Evolutionary conservation across 2,797 vertebrate species (phyloP).

Genomic region (Sebastes itinus): DNA sequence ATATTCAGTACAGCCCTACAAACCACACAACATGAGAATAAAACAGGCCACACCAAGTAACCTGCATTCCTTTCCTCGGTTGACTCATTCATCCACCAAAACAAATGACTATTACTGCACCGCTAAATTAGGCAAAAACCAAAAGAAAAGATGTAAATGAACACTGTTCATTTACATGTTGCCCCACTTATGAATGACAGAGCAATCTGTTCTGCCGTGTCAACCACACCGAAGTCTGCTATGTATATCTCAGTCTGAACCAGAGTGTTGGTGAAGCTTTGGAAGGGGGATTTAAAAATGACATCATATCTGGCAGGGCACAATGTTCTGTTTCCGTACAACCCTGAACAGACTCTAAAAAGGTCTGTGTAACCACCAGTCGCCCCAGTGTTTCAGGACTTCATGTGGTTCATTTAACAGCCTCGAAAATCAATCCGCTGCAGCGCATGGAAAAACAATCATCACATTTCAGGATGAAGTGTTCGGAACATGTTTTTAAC

Average conservation of each 20-base stretch:
- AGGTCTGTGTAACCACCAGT: conserved; percentile 19
- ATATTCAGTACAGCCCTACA: background rate
- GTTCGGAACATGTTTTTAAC: conserved; percentile 45
- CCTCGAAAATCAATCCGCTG: conserved; percentile 43
- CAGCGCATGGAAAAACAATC: conserved; percentile 62
- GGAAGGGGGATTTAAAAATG: conserved; percentile 34
- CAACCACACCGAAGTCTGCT: conserved; percentile 29
- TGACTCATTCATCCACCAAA: background rate
- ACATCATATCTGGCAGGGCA: conserved; percentile 63
- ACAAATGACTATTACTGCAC: background rate
- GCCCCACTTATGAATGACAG: conserved; percentile 2
- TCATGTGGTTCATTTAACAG: conserved; percentile 33
- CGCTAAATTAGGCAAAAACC: conserved; percentile 4
- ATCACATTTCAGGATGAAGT: conserved; percentile 24
- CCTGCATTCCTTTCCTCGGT: background rate
- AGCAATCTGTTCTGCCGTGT: conserved; percentile 23
- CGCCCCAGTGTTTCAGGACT: conserved; percentile 2
- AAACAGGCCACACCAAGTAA: background rate
- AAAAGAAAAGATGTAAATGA: background rate
- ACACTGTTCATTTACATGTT: background rate
- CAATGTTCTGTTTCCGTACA: conserved; percentile 47
- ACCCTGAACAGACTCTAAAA: conserved; percentile 20
- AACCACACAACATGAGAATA: background rate
- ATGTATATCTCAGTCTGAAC: conserved; percentile 18
- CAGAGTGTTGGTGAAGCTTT: background rate